These are phyloP conservation scores for Leptinotarsa juncta DNA, from an alignment of 2,888 invertebrate genomes.

Conservation along the genomic window DNA sequence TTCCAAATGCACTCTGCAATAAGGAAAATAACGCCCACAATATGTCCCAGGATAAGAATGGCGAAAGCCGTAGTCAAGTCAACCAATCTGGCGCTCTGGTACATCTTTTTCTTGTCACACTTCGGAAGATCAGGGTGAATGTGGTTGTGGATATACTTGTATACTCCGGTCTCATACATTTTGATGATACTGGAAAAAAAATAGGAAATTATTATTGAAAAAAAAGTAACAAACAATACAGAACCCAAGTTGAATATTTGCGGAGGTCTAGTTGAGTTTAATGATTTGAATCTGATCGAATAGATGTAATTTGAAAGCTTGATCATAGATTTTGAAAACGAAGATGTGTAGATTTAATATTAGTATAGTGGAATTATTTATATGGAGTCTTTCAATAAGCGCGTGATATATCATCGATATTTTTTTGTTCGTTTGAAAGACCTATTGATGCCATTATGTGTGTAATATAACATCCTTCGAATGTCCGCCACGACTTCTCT, in stretches of 20 bases:
- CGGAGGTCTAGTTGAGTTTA: no score
- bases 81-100: slow-evolving; percentile 71
- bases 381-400: no score
- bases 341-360: no score
- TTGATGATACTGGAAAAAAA: slow-evolving; percentile 59
- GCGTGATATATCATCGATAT: no score
- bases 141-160: slow-evolving; percentile 49
- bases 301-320: no score
- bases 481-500: no score
- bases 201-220: not conserved
- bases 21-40: slow-evolving; percentile 49
- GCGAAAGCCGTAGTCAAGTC: slow-evolving; percentile 71
- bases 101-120: slow-evolving; percentile 69
- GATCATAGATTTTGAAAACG: no score
- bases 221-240: not conserved
- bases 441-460: no score
- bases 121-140: slow-evolving; percentile 68
- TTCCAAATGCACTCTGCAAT: slow-evolving; percentile 49
- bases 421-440: no score
- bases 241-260: not conserved
- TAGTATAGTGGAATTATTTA: no score
- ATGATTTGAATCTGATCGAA: no score
- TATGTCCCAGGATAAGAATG: slow-evolving; percentile 66
- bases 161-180: slow-evolving; percentile 49
- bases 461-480: no score